Percentiles rank a stretch among this genome's conserved stretches.
These are phyloP conservation scores for Hoplodrina ambigua DNA, from an alignment of 2,888 invertebrate genomes.

Conservation along the genomic window DNA sequence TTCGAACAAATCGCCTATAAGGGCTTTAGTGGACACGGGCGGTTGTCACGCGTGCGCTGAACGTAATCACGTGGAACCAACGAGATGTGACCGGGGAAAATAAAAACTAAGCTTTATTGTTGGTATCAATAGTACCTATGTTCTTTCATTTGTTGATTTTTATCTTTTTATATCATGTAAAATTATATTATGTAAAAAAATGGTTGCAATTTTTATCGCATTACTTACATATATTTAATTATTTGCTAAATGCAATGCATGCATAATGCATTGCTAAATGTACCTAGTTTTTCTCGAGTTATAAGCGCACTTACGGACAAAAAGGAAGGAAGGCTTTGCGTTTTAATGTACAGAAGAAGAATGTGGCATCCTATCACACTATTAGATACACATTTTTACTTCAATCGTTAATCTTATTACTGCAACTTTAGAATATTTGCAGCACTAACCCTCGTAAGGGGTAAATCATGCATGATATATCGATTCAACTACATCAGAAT, in stretches of 20 bases:
- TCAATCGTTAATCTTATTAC: slow-evolving; percentile 16
- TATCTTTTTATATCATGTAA: too few species aligned
- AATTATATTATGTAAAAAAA: too few species aligned
- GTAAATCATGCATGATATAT: slow-evolving; percentile 57
- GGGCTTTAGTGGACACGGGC: slow-evolving; percentile 46
- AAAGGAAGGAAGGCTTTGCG: neutral
- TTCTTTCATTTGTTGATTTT: neutral
- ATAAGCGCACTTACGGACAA: neutral
- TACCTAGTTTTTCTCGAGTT: neutral
- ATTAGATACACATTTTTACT: slow-evolving; percentile 12
- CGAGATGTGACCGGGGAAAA: slow-evolving; percentile 40
- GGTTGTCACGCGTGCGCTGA: slow-evolving; percentile 59
- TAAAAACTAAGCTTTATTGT: slow-evolving; percentile 41
- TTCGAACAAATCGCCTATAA: slow-evolving; percentile 56
- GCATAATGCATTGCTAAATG: too few species aligned
- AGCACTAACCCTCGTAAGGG: slow-evolving; percentile 15
- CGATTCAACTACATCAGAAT: slow-evolving; percentile 54
- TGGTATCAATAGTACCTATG: neutral
- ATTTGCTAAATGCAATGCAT: too few species aligned
- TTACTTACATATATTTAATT: too few species aligned
- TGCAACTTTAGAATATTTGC: slow-evolving; percentile 11
- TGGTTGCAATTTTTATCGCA: too few species aligned
- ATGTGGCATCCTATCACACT: slow-evolving; percentile 4
- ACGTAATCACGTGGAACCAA: slow-evolving; percentile 67
- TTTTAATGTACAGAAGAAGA: neutral